Conservation (phyloP, 64 coral and sea anemone genomes). For the Stichodactyla mertensii region DNA sequence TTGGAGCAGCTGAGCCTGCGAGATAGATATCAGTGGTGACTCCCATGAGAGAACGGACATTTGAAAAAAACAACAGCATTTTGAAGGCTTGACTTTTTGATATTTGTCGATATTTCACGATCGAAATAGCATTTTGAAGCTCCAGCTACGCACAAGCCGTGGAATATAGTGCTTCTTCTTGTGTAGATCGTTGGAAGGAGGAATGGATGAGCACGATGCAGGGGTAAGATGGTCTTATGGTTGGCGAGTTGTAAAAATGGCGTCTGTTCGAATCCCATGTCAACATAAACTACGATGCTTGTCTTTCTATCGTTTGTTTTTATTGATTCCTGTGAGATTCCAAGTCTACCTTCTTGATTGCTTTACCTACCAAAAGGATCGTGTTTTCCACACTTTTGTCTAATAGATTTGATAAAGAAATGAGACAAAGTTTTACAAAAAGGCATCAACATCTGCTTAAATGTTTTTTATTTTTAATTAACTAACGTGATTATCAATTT, state of each 20-base stretch:
- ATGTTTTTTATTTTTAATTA: too few species aligned
- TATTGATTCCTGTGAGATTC: not conserved
- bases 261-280: constrained; percentile 1
- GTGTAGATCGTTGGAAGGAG: not conserved
- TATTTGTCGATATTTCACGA: not conserved
- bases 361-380: not conserved
- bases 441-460: not conserved
- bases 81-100: not conserved
- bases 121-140: not conserved
- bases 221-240: not conserved
- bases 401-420: not conserved
- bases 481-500: too few species aligned
- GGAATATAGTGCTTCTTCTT: not conserved
- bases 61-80: constrained; percentile 17
- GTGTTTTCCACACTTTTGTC: not conserved
- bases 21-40: not conserved
- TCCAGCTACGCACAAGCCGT: not conserved
- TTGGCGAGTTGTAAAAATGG: not conserved
- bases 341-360: not conserved
- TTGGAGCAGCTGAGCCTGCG: not conserved
- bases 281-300: not conserved
- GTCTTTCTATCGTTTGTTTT: not conserved
- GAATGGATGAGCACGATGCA: not conserved
- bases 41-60: constrained; percentile 6
- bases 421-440: not conserved